These are phyloP conservation scores for Perca schrenkii DNA, from an alignment of 2,113 vertebrate species.

Conservation along the genomic window DNA sequence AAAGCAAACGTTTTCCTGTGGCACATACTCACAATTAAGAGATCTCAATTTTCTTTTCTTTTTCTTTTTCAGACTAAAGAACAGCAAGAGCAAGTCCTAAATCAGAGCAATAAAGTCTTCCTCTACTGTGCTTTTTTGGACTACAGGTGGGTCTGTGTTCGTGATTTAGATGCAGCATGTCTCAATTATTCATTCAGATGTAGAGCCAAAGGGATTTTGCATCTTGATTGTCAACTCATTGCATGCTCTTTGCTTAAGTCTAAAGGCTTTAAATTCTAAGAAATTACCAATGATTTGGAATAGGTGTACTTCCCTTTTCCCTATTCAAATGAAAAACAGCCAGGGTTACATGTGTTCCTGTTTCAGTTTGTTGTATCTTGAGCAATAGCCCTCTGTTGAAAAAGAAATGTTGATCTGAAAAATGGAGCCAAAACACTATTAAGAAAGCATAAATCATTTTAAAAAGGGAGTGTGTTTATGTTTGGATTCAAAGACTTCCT, in stretches of 20 bases:
- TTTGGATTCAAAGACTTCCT: constrained; percentile 64
- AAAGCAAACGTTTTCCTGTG: constrained; percentile 13
- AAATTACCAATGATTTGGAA: constrained; percentile 33
- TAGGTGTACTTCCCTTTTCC: constrained; percentile 30
- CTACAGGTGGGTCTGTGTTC: constrained; percentile 88
- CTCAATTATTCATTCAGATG: constrained; percentile 36
- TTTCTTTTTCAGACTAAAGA: constrained; percentile 85
- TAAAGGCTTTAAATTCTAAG: constrained; percentile 39
- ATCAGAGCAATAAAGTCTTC: constrained; percentile 88
- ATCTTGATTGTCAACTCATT: constrained; percentile 36
- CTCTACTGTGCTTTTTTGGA: constrained; percentile 96
- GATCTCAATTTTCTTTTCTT: constrained; percentile 7
- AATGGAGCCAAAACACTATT: constrained; percentile 59
- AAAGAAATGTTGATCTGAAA: constrained; percentile 39
- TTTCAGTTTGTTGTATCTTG: constrained; percentile 44
- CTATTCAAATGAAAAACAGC: constrained; percentile 50
- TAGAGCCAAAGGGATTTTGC: constrained; percentile 17
- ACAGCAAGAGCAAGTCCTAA: constrained; percentile 86
- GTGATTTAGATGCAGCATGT: constrained; percentile 14
- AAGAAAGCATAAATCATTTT: constrained; percentile 65
- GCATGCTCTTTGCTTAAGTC: not conserved
- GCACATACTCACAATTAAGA: constrained; percentile 10
- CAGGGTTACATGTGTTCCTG: constrained; percentile 28
- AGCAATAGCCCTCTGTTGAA: constrained; percentile 35
- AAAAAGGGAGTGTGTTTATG: constrained; percentile 65